Evolutionary conservation across 2,113 vertebrate species (phyloP).

Genomic region (Heloderma charlesbogerti): DNA sequence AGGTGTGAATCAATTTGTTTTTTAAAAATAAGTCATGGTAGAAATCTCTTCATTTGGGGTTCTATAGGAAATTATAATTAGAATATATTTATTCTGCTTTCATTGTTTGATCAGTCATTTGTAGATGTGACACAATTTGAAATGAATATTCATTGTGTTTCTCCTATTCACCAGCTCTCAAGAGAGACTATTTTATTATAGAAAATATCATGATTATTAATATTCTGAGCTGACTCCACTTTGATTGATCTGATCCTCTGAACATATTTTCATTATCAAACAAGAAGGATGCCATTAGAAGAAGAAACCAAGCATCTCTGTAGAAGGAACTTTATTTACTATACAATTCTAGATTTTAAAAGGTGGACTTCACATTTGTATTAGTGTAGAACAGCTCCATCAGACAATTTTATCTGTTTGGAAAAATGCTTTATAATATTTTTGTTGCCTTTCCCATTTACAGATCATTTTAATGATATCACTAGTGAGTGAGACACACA

Average conservation of each 20-base stretch:
- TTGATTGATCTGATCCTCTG: conserved; percentile 19
- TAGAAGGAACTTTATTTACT: neutral
- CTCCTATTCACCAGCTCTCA: neutral
- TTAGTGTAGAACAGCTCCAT: neutral
- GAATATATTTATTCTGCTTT: conserved; percentile 17
- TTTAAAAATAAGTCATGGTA: neutral
- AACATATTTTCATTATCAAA: conserved; percentile 49
- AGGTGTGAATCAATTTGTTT: neutral
- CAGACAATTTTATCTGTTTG: conserved; percentile 19
- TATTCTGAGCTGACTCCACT: conserved; percentile 12
- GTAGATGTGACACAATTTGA: conserved; percentile 9
- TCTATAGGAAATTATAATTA: conserved; percentile 10
- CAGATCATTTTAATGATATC: conserved; percentile 16
- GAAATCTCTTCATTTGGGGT: neutral
- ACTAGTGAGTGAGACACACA: neutral
- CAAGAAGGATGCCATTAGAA: neutral
- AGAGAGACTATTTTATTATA: neutral
- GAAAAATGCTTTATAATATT: neutral
- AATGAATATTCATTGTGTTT: conserved; percentile 20
- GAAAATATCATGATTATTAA: neutral
- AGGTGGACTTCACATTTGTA: neutral
- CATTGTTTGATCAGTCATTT: conserved; percentile 15
- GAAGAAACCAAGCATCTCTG: conserved; percentile 35
- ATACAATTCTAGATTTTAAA: neutral
- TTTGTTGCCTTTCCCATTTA: neutral